Conservation (phyloP, 2,797 vertebrate genomes). For the Pampus argenteus region DNA sequence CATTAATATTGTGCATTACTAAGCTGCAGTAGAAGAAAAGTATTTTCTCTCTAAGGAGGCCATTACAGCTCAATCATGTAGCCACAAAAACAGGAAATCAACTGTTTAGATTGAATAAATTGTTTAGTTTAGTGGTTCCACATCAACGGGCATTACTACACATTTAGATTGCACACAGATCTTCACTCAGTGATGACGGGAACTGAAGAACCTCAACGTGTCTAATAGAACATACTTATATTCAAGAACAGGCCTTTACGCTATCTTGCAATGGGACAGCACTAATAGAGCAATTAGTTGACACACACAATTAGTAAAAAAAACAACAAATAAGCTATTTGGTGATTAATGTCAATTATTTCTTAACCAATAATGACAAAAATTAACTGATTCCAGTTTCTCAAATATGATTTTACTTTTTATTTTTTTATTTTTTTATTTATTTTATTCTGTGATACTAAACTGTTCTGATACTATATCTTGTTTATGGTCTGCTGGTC, state of each 20-base stretch:
- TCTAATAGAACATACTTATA: neutral
- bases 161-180: slow-evolving; percentile 19
- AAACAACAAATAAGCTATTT: too few relatives aligned
- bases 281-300: neutral
- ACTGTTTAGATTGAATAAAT: slow-evolving; percentile 18
- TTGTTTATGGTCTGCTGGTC: neutral
- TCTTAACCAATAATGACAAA: too few relatives aligned
- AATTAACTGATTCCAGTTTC: neutral
- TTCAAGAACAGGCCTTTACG: neutral
- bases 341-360: too few relatives aligned
- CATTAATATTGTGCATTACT: neutral
- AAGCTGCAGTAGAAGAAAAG: neutral
- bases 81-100: slow-evolving; percentile 35
- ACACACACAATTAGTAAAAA: neutral
- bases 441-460: neutral
- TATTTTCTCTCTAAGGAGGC: slow-evolving; percentile 19
- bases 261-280: too few relatives aligned
- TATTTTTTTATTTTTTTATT: too few relatives aligned
- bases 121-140: slow-evolving; percentile 7
- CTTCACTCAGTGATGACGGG: neutral
- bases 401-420: too few relatives aligned
- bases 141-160: slow-evolving; percentile 11
- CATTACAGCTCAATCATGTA: slow-evolving; percentile 33
- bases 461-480: neutral
- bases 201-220: slow-evolving; percentile 3